Evolutionary conservation across 2,888 invertebrate genomes (phyloP).

Genomic region (Buathra laborator): DNA sequence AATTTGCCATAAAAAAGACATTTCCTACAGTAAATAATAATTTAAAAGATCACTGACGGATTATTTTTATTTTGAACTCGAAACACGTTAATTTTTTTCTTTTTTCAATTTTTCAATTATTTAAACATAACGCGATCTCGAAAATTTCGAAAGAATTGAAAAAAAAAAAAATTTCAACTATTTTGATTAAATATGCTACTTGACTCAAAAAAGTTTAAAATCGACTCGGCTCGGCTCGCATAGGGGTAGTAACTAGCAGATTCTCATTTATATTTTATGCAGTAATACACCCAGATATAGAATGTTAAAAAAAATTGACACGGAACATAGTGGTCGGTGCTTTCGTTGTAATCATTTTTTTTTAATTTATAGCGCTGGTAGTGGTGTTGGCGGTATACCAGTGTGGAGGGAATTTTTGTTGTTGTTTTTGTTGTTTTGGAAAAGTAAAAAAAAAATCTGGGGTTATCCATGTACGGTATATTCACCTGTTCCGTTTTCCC

Average conservation of each 20-base stretch:
- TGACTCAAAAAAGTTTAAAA: neutral
- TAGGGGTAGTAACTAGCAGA: neutral
- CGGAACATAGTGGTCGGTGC: neutral
- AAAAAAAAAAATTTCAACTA: neutral
- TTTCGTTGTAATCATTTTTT: neutral
- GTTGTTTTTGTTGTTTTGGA: constrained; percentile 31
- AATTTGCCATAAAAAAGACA: too few species aligned
- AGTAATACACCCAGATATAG: constrained; percentile 27
- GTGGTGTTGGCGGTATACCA: constrained; percentile 34
- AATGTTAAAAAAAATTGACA: constrained; percentile 12
- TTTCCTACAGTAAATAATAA: too few species aligned
- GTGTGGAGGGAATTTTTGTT: constrained; percentile 30
- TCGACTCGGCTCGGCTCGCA: neutral
- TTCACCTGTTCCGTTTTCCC: constrained; percentile 97
- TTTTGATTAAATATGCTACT: neutral
- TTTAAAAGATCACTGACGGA: too few species aligned
- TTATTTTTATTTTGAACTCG: too few species aligned
- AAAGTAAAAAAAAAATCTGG: constrained; percentile 31
- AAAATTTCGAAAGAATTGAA: neutral
- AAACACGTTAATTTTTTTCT: too few species aligned
- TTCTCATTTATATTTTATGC: neutral
- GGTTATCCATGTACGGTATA: constrained; percentile 68
- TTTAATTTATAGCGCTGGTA: constrained; percentile 11
- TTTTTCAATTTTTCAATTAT: too few species aligned
- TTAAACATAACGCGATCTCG: neutral